Base-by-base conservation (phyloP, 2,888 invertebrate species). In the Tinea pellionella region DNA sequence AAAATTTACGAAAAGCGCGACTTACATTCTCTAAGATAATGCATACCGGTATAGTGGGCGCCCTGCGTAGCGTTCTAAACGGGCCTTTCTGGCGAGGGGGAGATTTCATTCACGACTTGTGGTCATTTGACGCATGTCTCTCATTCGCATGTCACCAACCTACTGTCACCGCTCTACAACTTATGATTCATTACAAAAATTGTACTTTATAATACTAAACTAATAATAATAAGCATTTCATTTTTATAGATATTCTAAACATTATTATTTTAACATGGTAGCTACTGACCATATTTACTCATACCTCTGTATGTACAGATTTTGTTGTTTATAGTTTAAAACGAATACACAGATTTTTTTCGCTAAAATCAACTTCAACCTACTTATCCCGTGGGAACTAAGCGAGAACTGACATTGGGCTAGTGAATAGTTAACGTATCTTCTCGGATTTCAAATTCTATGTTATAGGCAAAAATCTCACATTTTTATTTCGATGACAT, bases 1-100 rank as follows among this genome's bases (percentile, higher is more conserved):
- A 85, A 86, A 82, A 85, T 85, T 78, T 77, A 86, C 72, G 75
- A 73, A 73, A 69, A 66, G 70, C 70, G 73, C 76, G 74, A 75
- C 75, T 76, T 76, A 72, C 73, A 72, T 72, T 70, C 77, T 77
- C 76, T 78, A 79, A 81, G 82, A 81, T 80, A 79, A 81, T 76
- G 73, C n/a, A n/a, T n/a, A n/a, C 74, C 69, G 69, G 69, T 69
- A 62, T 1, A 13, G 8, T 4, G 9, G 1, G 47, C 47, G 15
- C 47, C 47, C 47, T 15, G 8, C 15, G 47, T 41, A 24, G 24
- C 24, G 24, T 24, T 24, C 24, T 24, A 24, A 24, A 24, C 6
- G 24, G 6, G 24, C 24, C 24, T 12, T 2, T 24, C 37, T 37
- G 47, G 9, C 47, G 24, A 9, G n/a, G 53, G 24, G 53, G 9